phyloP scores from a whole-genome alignment of 2,113 vertebrate species.

The Malurus cyaneus region DNA sequence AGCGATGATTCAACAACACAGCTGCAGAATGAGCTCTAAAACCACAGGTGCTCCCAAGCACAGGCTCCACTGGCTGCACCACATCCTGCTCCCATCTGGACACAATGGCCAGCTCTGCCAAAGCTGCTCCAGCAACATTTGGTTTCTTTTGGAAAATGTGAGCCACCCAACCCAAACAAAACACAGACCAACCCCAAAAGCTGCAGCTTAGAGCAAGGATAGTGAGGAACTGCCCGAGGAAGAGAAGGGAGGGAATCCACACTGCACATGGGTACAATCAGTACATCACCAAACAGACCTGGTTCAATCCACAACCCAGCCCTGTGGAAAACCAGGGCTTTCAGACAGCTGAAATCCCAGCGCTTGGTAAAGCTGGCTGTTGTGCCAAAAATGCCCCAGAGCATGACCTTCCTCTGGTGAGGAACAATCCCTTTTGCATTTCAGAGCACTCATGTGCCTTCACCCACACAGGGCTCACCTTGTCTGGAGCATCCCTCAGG shows the following conservation, averaged over 20 bases:
- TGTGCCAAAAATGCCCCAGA: not conserved
- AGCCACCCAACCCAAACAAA: not conserved
- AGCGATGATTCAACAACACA: not conserved
- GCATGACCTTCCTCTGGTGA: not conserved
- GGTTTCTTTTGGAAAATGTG: not conserved
- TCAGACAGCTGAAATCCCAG: not conserved
- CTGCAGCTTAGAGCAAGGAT: not conserved
- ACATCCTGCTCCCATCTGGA: not conserved
- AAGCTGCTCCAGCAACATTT: not conserved
- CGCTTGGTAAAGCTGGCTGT: not conserved
- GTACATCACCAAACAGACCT: not conserved
- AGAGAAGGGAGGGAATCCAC: not conserved
- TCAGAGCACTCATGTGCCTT: accelerated
- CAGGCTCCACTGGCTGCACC: not conserved
- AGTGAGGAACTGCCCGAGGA: not conserved
- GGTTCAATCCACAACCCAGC: not conserved
- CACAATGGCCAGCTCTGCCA: not conserved
- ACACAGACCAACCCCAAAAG: not conserved
- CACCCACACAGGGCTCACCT: constrained; percentile 71
- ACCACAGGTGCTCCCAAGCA: not conserved
- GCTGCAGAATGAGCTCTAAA: not conserved
- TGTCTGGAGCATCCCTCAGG: constrained; percentile 96
- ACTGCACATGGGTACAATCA: not conserved
- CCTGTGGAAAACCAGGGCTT: not conserved
- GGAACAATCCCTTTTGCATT: not conserved